Base-by-base conservation (phyloP, 2,888 invertebrate genomes). In the Beris chalybata region DNA sequence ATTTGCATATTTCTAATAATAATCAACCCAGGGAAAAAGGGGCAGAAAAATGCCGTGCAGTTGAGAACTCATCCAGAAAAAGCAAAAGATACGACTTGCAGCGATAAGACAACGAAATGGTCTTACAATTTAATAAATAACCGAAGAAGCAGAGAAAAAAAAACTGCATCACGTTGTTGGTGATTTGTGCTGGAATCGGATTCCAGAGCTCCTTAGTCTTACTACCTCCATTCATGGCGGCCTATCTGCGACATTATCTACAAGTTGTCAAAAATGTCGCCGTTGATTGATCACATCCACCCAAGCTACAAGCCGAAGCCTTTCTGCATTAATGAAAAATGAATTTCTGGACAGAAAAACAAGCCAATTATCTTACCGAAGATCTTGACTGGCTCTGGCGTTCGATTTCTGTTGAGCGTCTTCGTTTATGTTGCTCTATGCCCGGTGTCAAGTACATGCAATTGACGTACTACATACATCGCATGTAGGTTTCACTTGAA, bases 1-100 rank as follows among this genome's bases (percentile, higher is more conserved):
- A 61, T 61, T 61, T 61, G 61, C 61, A 61, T 61, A 50, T 61
- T 61, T 52, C 61, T 59, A 50, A 59, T 59, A 58, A 59, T 48
- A 61, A 61, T 61, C 61, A 38, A 29, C 38, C 29, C 11, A 11
- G 6, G 50, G 38, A 32, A 50, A 22, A n/a, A 13, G 22, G 6
- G 15, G 43, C 38, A 52, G 61, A 22, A 38, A 38, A 38, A 38
- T 38, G 38, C 9, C 38, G 22, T 38, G 38, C 38, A 38, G 38
- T 38, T 38, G 2, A 22, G 22, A 38, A 7, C 9, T 38, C 38
- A 61, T 61, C 61, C 52, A 52, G 12, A n/a, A 22, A n/a, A 50
- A 32, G 61, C 38, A 13, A 50, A 52, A 50, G 31, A 61, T 50
- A 59, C 30, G 48, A 13, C 31, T 22, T 48, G 48, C 50, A 38